Evolutionary conservation across 2,113 vertebrate species (phyloP).

Genomic region (Crotalus helleri): DNA sequence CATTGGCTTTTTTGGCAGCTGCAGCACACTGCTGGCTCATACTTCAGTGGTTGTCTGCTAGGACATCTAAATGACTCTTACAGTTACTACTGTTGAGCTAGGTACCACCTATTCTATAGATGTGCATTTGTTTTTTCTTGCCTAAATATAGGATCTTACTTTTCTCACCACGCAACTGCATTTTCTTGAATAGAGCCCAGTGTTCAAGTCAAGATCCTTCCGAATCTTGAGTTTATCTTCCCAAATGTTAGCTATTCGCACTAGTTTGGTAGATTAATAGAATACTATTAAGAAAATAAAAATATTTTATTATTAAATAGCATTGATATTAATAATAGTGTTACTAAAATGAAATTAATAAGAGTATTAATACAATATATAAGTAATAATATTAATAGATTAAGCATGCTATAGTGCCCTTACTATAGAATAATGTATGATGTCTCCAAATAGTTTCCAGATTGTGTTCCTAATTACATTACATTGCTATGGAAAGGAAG

Average conservation of each 20-base stretch:
- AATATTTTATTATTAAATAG: background rate
- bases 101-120: background rate
- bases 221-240: background rate
- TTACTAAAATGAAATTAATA: background rate
- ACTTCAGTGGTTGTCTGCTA: background rate
- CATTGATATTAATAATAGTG: background rate
- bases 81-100: background rate
- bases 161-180: background rate
- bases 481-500: background rate
- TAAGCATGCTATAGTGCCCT: background rate
- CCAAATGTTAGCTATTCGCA: background rate
- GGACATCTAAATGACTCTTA: background rate
- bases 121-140: background rate
- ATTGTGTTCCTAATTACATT: background rate
- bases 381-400: background rate
- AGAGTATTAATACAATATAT: background rate
- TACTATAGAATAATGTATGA: background rate
- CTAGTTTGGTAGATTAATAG: background rate
- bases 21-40: no score
- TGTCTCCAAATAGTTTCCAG: background rate
- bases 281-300: background rate
- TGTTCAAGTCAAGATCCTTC: background rate
- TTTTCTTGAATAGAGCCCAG: background rate
- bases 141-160: background rate
- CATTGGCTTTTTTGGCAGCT: no score